These are phyloP conservation scores for Meiosimyza platycephala DNA, from an alignment of 2,888 invertebrate species.

Conservation along the genomic window DNA sequence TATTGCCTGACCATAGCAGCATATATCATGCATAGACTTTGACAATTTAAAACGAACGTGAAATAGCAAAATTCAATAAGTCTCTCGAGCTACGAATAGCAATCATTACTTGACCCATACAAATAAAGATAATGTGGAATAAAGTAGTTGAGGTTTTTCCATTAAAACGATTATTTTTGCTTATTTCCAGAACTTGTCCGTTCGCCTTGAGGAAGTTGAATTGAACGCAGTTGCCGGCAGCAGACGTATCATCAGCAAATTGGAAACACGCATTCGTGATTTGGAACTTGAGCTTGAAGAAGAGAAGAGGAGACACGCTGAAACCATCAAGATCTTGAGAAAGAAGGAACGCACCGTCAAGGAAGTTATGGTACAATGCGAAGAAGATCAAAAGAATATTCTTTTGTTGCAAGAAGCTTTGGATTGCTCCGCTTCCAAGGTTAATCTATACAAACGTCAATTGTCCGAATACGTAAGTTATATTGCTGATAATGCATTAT, in stretches of 20 bases:
- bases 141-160: not conserved
- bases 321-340: conserved; percentile 96
- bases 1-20: too few relatives aligned
- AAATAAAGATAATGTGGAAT: too few relatives aligned
- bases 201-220: conserved; percentile 95
- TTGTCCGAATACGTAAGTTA: conserved; percentile 84
- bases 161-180: not conserved
- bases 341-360: conserved; percentile 98
- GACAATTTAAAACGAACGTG: too few relatives aligned
- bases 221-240: conserved; percentile 97
- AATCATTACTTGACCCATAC: too few relatives aligned
- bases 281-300: conserved; percentile 95
- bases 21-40: too few relatives aligned
- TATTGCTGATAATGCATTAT: not conserved
- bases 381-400: conserved; percentile 97
- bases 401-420: conserved; percentile 89
- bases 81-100: too few relatives aligned
- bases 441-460: conserved; percentile 95
- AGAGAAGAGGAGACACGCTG: conserved; percentile 96
- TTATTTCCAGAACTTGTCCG: conserved; percentile 78
- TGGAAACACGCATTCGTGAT: conserved; percentile 94
- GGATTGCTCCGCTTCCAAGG: conserved; percentile 88
- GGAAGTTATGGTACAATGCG: conserved; percentile 94
- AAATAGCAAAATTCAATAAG: too few relatives aligned
- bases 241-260: conserved; percentile 96